A percentile compares a stretch with the other conserved stretches of the same genome.
These are phyloP conservation scores for Siderastrea radians DNA, from an alignment of 92 coral and sea anemone genomes.

Conservation along the genomic window DNA sequence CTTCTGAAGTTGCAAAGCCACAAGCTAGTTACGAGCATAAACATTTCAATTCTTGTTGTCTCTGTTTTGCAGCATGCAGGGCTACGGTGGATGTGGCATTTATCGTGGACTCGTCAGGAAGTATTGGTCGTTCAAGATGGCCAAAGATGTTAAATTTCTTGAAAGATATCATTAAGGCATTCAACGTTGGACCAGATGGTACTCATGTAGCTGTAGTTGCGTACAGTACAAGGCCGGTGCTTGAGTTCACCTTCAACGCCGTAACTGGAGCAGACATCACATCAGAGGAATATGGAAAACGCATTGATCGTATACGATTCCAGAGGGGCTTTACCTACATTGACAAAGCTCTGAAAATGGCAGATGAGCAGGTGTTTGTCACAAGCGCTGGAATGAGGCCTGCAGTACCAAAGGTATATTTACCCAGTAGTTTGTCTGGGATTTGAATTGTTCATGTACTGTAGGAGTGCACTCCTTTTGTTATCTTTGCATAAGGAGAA, in stretches of 20 bases:
- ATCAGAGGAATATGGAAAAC: slow-evolving; percentile 42
- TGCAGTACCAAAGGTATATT: slow-evolving; percentile 3
- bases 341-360: slow-evolving; percentile 71
- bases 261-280: slow-evolving; percentile 44
- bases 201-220: slow-evolving; percentile 75
- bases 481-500: no score
- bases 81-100: slow-evolving; percentile 75
- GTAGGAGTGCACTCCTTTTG: no score
- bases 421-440: no score
- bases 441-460: no score
- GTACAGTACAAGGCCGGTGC: slow-evolving; percentile 66
- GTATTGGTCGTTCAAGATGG: slow-evolving; percentile 76
- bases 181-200: slow-evolving; percentile 76
- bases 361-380: slow-evolving; percentile 60
- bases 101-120: slow-evolving; percentile 83
- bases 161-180: slow-evolving; percentile 30
- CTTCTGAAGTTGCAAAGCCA: no score
- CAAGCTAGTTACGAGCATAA: no score
- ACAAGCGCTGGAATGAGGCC: slow-evolving; percentile 62
- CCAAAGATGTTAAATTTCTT: slow-evolving; percentile 59
- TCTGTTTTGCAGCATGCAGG: slow-evolving; percentile 37
- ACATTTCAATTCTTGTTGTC: background rate
- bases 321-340: slow-evolving; percentile 75
- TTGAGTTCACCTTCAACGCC: slow-evolving; percentile 68
- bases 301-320: slow-evolving; percentile 55